Evolutionary conservation across 2,113 vertebrate species (phyloP).

Genomic region (Phalacrocorax brasilianus): DNA sequence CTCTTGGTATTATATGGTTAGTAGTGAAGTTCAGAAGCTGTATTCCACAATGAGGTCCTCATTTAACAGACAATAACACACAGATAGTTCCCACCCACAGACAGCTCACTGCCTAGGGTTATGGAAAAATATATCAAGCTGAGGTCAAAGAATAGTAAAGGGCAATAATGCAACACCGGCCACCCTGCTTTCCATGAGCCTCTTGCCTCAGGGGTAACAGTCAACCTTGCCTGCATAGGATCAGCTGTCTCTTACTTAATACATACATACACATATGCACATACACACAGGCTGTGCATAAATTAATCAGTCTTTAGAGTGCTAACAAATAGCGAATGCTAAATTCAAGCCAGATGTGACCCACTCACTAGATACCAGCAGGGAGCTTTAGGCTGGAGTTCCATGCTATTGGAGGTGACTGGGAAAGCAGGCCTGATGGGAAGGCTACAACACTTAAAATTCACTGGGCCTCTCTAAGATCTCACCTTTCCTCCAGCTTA

Average conservation of each 20-base stretch:
- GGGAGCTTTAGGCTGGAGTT: not conserved
- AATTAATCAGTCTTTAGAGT: not conserved
- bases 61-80: not conserved
- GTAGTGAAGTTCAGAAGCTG: not conserved
- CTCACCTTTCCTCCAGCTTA: not conserved
- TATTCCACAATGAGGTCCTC: not conserved
- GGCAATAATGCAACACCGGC: conserved; percentile 4
- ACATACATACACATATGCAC: not conserved
- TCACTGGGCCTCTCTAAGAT: not conserved
- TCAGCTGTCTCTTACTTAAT: conserved; percentile 20
- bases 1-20: not conserved
- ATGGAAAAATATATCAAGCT: conserved; percentile 56
- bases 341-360: conserved; percentile 45
- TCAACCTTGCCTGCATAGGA: conserved; percentile 27
- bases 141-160: conserved; percentile 41
- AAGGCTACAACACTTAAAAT: not conserved
- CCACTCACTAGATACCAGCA: not conserved
- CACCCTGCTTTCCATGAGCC: conserved; percentile 15
- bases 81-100: conserved; percentile 19
- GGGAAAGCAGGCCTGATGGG: not conserved
- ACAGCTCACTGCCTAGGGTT: conserved; percentile 31
- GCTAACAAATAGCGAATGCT: conserved; percentile 3
- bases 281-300: not conserved
- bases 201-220: conserved; percentile 35
- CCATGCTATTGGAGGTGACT: not conserved